Conservation (phyloP, 2,888 invertebrate genomes). For the Heliconius ismenius region DNA sequence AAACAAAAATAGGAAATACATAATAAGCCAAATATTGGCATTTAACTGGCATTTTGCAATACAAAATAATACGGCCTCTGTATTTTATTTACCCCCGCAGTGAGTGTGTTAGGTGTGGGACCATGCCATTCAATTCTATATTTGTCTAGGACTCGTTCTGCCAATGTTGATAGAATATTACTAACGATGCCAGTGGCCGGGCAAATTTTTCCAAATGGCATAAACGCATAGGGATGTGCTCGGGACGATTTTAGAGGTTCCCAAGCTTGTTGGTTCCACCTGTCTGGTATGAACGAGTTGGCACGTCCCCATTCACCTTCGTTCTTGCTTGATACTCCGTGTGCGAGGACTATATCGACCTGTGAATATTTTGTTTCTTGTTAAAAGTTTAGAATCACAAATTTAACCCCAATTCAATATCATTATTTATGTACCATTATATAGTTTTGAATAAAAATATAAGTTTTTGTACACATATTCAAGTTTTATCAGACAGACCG, state of each 20-base stretch:
- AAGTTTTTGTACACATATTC: too few species aligned
- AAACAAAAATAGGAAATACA: background rate
- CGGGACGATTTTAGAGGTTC: conserved; percentile 64
- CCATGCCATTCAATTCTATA: conserved; percentile 78
- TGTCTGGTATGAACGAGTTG: conserved; percentile 70
- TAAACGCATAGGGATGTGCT: conserved; percentile 65
- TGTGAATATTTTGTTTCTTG: conserved; percentile 42
- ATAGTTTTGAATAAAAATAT: too few species aligned
- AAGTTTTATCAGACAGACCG: too few species aligned
- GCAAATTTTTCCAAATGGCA: conserved; percentile 70
- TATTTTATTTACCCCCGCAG: conserved; percentile 66
- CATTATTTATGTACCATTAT: too few species aligned
- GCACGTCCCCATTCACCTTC: conserved; percentile 71
- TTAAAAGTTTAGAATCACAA: too few species aligned
- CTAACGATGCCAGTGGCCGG: conserved; percentile 64
- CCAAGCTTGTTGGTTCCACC: conserved; percentile 68
- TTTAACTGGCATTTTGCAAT: conserved; percentile 62
- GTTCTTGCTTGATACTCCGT: conserved; percentile 68
- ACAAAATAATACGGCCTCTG: conserved; percentile 73
- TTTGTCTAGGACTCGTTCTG: conserved; percentile 62
- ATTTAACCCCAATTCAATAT: too few species aligned
- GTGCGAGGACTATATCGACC: conserved; percentile 76
- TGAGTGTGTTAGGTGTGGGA: conserved; percentile 58
- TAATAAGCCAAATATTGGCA: background rate
- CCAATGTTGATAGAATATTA: conserved; percentile 61